Evolutionary conservation across 2,113 vertebrate species (phyloP).

Genomic region (Myrmophylax atrothorax): DNA sequence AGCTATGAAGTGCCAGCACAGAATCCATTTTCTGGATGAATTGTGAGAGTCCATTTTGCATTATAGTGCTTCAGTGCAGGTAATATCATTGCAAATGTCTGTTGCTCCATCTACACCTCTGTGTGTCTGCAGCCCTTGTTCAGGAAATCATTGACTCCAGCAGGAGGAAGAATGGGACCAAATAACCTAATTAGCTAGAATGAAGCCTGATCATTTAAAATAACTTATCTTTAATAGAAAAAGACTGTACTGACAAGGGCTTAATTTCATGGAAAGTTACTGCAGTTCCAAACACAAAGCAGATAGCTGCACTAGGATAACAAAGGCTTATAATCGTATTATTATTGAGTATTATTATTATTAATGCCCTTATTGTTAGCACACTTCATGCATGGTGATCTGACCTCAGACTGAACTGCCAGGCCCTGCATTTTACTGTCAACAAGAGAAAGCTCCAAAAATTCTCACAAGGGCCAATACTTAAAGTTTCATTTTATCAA

Average conservation of each 20-base stretch:
- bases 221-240: background rate
- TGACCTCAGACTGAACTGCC: background rate
- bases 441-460: background rate
- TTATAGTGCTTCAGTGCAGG: background rate
- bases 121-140: background rate
- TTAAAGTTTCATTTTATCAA: background rate
- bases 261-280: background rate
- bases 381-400: background rate
- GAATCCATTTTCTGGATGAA: background rate
- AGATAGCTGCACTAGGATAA: background rate
- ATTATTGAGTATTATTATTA: background rate
- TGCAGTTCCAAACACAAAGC: background rate
- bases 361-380: background rate
- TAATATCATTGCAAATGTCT: background rate
- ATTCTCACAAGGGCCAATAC: background rate
- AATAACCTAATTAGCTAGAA: slow-evolving; percentile 15
- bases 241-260: background rate
- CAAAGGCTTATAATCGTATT: background rate
- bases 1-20: background rate
- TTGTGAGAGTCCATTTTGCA: background rate
- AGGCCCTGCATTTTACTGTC: background rate
- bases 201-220: background rate
- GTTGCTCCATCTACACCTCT: background rate
- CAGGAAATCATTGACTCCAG: background rate
- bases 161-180: background rate